A percentile compares a stretch with the other conserved stretches of the same genome.
These are phyloP conservation scores for Semnornis frantzii DNA, from an alignment of 2,113 vertebrate genomes.

Conservation along the genomic window DNA sequence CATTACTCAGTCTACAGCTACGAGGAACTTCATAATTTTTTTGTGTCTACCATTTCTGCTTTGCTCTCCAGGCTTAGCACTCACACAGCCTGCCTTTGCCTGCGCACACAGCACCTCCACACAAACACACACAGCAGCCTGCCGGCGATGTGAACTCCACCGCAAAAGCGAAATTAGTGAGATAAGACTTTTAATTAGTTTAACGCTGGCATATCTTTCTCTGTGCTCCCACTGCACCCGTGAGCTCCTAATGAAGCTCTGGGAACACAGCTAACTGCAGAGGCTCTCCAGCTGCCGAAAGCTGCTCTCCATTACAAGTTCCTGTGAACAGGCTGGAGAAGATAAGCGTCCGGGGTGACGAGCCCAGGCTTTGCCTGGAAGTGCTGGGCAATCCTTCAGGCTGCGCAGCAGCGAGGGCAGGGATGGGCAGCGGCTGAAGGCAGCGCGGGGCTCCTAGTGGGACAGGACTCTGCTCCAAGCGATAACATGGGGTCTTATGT, in stretches of 20 bases:
- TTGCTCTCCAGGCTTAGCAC: background rate
- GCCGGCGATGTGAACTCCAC: background rate
- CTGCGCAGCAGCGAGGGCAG: fast-evolving
- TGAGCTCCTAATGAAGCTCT: background rate
- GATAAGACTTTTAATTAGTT: background rate
- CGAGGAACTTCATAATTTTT: background rate
- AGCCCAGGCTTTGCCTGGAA: background rate
- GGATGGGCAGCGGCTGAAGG: background rate
- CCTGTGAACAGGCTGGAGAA: background rate
- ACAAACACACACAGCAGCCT: background rate
- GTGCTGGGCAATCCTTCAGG: background rate
- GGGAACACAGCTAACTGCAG: fast-evolving
- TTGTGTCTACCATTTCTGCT: background rate
- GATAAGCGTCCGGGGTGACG: background rate
- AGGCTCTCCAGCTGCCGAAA: background rate
- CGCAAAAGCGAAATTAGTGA: background rate
- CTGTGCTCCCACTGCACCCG: background rate
- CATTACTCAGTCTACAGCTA: background rate
- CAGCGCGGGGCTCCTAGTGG: fast-evolving
- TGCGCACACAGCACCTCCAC: background rate
- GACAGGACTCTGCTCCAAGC: background rate
- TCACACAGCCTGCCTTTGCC: background rate
- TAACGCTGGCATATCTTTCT: background rate
- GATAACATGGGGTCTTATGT: background rate
- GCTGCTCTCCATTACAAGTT: fast-evolving